These are phyloP conservation scores for Furcifer pardalis DNA, from an alignment of 2,797 vertebrate genomes.

Conservation along the genomic window DNA sequence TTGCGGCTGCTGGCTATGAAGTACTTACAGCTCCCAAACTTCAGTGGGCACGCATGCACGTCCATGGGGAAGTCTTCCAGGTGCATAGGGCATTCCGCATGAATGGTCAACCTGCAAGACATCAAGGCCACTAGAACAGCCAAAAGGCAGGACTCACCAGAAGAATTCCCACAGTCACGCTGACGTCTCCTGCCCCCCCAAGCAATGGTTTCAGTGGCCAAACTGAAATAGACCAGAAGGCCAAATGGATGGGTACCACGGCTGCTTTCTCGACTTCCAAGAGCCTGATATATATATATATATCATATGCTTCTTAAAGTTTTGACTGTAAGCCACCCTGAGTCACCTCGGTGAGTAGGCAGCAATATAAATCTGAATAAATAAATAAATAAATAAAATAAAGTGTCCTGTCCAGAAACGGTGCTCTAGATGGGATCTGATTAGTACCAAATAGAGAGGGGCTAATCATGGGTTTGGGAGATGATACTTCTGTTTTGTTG, in stretches of 20 bases:
- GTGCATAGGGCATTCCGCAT: constrained; percentile 98
- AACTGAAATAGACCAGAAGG: background rate
- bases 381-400: too few relatives aligned
- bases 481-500: too few relatives aligned
- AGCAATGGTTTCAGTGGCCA: background rate
- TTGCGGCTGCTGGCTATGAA: background rate
- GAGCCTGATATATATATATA: background rate
- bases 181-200: background rate
- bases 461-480: too few relatives aligned
- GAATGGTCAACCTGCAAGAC: constrained; percentile 90
- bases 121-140: background rate
- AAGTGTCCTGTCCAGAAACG: too few relatives aligned
- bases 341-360: too few relatives aligned
- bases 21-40: constrained; percentile 97
- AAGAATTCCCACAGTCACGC: background rate
- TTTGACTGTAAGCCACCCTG: too few relatives aligned
- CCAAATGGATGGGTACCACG: too few relatives aligned
- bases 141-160: too few relatives aligned
- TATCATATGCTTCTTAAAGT: too few relatives aligned
- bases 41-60: constrained; percentile 94
- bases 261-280: background rate
- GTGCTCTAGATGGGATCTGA: too few relatives aligned
- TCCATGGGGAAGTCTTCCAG: constrained; percentile 99
- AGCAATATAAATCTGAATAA: too few relatives aligned
- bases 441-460: too few relatives aligned